Conservation (phyloP, 2,888 invertebrate species). For the Hecatera dysodea region DNA sequence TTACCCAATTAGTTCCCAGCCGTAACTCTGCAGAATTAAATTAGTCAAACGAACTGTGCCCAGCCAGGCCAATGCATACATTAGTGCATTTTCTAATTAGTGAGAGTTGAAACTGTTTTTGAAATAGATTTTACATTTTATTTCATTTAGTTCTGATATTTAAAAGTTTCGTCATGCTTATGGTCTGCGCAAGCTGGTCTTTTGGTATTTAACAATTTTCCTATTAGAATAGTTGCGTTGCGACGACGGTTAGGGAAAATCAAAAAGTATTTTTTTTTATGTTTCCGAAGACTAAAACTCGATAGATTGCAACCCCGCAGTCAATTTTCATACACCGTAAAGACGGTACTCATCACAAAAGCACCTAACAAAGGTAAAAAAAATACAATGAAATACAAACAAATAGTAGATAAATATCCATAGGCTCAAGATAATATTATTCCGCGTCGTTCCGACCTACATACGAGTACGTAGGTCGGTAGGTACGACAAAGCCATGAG, state of each 20-base stretch:
- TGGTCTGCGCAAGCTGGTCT: not conserved
- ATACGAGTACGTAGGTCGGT: conserved; percentile 60
- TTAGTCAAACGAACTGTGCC: conserved; percentile 22
- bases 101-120: not conserved
- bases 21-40: conserved; percentile 37
- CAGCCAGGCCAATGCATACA: conserved; percentile 11
- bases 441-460: conserved; percentile 70
- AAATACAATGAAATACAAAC: conserved; percentile 18
- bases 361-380: conserved; percentile 12
- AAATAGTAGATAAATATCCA: conserved; percentile 10
- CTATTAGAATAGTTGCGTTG: too few species aligned
- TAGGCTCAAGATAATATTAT: conserved; percentile 60
- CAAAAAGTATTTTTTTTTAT: too few species aligned
- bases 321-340: too few species aligned
- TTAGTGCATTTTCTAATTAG: conserved; percentile 35
- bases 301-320: too few species aligned
- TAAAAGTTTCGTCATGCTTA: not conserved
- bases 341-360: not conserved
- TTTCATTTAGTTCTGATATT: not conserved
- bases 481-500: conserved; percentile 63
- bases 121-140: not conserved
- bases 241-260: too few species aligned
- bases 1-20: conserved; percentile 25
- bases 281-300: too few species aligned
- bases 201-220: not conserved